phyloP scores from a whole-genome alignment of 2,888 invertebrate genomes.

The Aradus depressus region DNA sequence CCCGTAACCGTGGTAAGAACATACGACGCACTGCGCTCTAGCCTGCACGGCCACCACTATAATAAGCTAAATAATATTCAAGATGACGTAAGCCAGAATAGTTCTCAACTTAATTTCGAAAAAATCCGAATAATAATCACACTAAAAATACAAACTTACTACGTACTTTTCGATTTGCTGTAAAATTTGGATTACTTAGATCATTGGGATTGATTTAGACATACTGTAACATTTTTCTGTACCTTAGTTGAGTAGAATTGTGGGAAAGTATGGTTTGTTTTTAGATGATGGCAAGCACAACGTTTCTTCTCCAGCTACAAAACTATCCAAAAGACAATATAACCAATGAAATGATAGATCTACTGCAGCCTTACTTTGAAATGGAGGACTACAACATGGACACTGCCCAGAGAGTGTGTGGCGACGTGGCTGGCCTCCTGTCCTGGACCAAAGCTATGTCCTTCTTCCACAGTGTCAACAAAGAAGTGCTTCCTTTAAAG shows the following conservation, averaged over 20 bases:
- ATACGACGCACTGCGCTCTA: too few relatives aligned
- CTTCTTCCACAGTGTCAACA: slow-evolving; percentile 91
- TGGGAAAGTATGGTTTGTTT: too few relatives aligned
- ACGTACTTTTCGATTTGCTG: too few relatives aligned
- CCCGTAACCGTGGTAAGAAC: too few relatives aligned
- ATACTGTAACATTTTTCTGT: background rate
- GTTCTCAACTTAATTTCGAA: too few relatives aligned
- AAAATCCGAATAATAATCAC: too few relatives aligned
- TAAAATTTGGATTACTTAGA: too few relatives aligned
- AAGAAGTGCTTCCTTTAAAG: slow-evolving; percentile 88
- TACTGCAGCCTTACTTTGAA: slow-evolving; percentile 79
- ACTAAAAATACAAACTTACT: too few relatives aligned
- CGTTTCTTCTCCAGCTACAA: slow-evolving; percentile 80
- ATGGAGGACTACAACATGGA: slow-evolving; percentile 98
- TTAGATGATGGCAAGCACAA: slow-evolving; percentile 90
- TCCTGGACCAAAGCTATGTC: slow-evolving; percentile 97
- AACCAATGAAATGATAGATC: slow-evolving; percentile 93
- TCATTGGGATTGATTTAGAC: too few relatives aligned
- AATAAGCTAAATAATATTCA: too few relatives aligned
- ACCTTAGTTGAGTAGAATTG: background rate
- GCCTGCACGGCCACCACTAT: too few relatives aligned
- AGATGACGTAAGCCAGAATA: too few relatives aligned
- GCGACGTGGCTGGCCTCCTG: slow-evolving; percentile 87
- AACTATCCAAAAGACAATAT: slow-evolving; percentile 94
- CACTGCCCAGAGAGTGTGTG: slow-evolving; percentile 88